phyloP scores from a whole-genome alignment of 2,888 invertebrate species.

The Trichogramma dendrolimi region DNA sequence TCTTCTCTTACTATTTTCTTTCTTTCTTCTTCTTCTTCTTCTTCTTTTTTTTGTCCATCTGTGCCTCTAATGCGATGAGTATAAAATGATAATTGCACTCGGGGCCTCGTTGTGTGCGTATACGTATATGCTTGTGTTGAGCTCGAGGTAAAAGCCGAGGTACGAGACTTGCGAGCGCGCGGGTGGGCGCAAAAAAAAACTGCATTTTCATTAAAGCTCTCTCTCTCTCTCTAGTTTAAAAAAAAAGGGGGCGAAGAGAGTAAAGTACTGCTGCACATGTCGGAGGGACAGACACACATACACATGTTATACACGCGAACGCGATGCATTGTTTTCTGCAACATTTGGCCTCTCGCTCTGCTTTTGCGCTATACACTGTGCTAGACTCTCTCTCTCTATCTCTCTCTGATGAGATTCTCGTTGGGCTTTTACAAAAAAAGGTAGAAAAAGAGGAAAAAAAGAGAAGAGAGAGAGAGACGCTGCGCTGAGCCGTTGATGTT shows the following conservation, averaged over 20 bases:
- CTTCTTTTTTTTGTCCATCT: too few relatives aligned
- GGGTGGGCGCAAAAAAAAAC: slow-evolving; percentile 21
- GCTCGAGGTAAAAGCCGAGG: too few relatives aligned
- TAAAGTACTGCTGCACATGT: neutral
- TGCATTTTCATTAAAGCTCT: slow-evolving; percentile 25
- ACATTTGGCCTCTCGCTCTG: slow-evolving; percentile 25
- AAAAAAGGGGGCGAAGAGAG: slow-evolving; percentile 8
- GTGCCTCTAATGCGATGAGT: too few relatives aligned
- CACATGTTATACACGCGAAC: too few relatives aligned
- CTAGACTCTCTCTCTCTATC: too few relatives aligned
- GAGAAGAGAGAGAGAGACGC: neutral
- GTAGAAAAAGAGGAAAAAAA: too few relatives aligned
- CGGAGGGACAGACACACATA: slow-evolving; percentile 2
- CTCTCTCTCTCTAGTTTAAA: neutral
- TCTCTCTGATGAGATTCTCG: slow-evolving; percentile 16
- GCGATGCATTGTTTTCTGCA: slow-evolving; percentile 26
- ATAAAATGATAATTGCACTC: too few relatives aligned
- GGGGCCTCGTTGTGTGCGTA: too few relatives aligned
- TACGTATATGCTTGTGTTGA: too few relatives aligned
- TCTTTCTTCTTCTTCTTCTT: too few relatives aligned
- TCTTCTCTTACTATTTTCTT: too few relatives aligned
- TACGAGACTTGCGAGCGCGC: too few relatives aligned
- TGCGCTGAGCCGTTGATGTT: slow-evolving; percentile 1
- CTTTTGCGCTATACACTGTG: neutral
- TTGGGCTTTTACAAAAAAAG: neutral